Evolutionary conservation across 1,140 invertebrate species (phyloP).

Genomic region (Delia radicum): DNA sequence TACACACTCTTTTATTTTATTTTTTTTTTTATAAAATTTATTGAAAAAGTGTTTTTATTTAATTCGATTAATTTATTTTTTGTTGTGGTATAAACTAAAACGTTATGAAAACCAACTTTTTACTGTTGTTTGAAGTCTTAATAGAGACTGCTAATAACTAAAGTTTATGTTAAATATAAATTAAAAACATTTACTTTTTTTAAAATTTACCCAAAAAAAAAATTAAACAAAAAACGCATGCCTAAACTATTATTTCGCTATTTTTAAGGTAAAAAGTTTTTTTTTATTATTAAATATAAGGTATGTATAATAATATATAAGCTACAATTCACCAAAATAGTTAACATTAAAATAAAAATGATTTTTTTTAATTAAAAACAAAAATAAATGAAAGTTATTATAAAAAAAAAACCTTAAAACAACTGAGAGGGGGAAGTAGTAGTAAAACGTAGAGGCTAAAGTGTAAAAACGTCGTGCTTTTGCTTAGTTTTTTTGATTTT

Average conservation of each 20-base stretch:
- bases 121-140: background rate
- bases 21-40: background rate
- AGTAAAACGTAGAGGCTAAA: conserved; percentile 9
- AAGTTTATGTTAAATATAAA: background rate
- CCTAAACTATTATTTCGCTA: conserved; percentile 13
- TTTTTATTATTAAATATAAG: background rate
- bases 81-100: background rate
- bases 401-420: conserved; percentile 6
- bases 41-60: background rate
- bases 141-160: background rate
- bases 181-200: conserved; percentile 5
- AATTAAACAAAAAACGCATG: conserved; percentile 12
- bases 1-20: background rate
- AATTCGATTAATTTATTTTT: background rate
- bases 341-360: conserved; percentile 12
- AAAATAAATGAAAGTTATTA: background rate
- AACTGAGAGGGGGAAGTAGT: background rate
- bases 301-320: conserved; percentile 1
- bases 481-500: conserved; percentile 20
- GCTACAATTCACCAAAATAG: conserved; percentile 20
- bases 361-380: background rate
- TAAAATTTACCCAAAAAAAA: background rate
- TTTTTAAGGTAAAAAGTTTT: conserved; percentile 5
- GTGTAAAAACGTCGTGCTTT: conserved; percentile 3
- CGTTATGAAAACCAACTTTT: conserved; percentile 4